A percentile compares a stretch with the other conserved stretches of the same genome.
Conservation (phyloP, 2,888 invertebrate species). For the Xanthia icteritia region DNA sequence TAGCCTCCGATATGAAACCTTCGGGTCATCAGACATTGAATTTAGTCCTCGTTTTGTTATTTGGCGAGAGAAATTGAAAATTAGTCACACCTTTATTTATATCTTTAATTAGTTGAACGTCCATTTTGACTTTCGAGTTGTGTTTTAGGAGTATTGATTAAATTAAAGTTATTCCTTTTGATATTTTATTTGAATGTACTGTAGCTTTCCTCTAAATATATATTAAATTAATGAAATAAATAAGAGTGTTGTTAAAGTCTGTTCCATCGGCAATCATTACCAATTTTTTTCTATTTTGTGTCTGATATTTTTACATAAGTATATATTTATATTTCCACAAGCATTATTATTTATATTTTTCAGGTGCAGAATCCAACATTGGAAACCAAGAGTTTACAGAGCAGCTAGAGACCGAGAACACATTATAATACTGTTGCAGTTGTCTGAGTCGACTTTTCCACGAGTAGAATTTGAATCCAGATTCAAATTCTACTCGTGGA, state of each 20-base stretch:
- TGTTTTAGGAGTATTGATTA: neutral
- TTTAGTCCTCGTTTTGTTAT: conserved; percentile 46
- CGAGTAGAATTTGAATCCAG: neutral
- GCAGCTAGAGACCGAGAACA: neutral
- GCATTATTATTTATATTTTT: too few species aligned
- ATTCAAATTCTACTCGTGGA: too few species aligned
- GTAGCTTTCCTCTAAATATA: neutral
- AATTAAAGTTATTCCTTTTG: too few species aligned
- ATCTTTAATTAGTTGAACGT: neutral
- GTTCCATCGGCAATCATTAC: too few species aligned
- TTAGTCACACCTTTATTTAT: conserved; percentile 51
- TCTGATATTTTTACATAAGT: too few species aligned
- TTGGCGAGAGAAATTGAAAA: conserved; percentile 32
- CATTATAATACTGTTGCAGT: too few species aligned
- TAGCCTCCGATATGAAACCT: conserved; percentile 24
- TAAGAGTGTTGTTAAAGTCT: too few species aligned
- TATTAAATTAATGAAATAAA: too few species aligned
- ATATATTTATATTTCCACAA: too few species aligned
- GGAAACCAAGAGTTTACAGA: neutral
- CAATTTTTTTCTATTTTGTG: too few species aligned
- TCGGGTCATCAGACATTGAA: conserved; percentile 40
- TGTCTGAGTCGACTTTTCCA: too few species aligned
- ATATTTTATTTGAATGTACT: neutral
- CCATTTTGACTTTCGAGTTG: conserved; percentile 2
- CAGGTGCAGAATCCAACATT: too few species aligned